Evolutionary conservation across 2,797 vertebrate genomes (phyloP).

Genomic region (Hapalemur alaotrensis): DNA sequence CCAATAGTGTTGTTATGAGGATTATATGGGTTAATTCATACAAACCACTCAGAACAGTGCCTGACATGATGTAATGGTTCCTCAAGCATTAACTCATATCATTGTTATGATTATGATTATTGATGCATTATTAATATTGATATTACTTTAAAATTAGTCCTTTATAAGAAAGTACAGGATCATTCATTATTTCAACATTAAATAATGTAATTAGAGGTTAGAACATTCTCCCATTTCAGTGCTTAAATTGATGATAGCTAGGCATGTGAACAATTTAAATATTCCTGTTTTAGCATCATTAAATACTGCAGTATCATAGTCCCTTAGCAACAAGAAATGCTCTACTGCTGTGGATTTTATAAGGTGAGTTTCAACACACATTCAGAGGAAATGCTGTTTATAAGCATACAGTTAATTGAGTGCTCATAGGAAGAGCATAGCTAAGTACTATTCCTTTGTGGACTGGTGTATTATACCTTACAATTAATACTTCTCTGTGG

Average conservation of each 20-base stretch:
- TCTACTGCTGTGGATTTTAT: conserved; percentile 65
- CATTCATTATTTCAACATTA: conserved; percentile 16
- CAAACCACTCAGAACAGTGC: not conserved
- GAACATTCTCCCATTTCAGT: conserved; percentile 30
- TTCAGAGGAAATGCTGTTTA: conserved; percentile 71
- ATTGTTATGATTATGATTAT: no score
- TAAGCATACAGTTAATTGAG: conserved; percentile 68
- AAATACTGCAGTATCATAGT: conserved; percentile 49
- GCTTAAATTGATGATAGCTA: conserved; percentile 40
- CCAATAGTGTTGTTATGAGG: not conserved
- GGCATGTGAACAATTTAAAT: conserved; percentile 43
- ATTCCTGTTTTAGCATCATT: conserved; percentile 49
- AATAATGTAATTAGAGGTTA: not conserved
- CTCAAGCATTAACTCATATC: not conserved
- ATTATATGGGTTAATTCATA: conserved; percentile 45
- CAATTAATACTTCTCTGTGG: conserved; percentile 73
- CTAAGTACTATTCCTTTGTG: conserved; percentile 64
- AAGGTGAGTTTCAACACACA: conserved; percentile 69
- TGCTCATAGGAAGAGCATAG: conserved; percentile 68
- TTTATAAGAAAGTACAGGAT: conserved; percentile 28
- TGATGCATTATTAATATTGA: not conserved
- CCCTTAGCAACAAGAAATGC: conserved; percentile 64
- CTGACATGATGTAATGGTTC: not conserved
- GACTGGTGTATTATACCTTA: conserved; percentile 60
- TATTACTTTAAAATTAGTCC: conserved; percentile 1